Percentiles rank a stretch among this genome's conserved stretches.
Conservation (phyloP, 2,797 vertebrate species). For the Notolepis coatsorum region DNA sequence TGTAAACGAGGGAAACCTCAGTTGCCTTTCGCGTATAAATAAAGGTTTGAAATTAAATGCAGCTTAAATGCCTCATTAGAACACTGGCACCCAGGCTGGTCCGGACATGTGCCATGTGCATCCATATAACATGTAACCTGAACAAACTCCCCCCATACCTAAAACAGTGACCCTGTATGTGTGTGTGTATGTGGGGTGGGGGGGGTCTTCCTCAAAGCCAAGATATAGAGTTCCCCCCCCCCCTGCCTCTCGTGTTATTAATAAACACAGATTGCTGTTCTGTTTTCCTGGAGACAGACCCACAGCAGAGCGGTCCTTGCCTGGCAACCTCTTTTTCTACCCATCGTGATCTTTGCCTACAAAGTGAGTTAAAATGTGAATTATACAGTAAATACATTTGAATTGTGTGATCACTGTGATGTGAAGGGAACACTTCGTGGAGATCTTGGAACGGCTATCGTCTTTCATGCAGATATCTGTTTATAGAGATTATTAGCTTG, state of each 20-base stretch:
- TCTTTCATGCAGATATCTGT: background rate
- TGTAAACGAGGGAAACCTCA: no score
- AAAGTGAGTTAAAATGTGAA: constrained; percentile 57
- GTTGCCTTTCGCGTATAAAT: no score
- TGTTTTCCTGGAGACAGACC: constrained; percentile 68
- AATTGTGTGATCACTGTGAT: background rate
- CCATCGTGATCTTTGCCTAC: constrained; percentile 8
- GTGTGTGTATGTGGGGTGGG: constrained; percentile 36
- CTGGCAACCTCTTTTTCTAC: constrained; percentile 16
- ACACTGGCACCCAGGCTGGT: constrained; percentile 26
- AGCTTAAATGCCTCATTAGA: no score
- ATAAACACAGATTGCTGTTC: constrained; percentile 71
- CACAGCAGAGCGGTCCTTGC: constrained; percentile 28
- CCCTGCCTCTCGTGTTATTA: constrained; percentile 70
- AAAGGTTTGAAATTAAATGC: no score
- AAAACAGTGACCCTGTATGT: constrained; percentile 57
- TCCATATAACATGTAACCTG: constrained; percentile 51
- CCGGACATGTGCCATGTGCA: constrained; percentile 37
- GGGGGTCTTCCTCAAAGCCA: constrained; percentile 38
- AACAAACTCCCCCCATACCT: constrained; percentile 25
- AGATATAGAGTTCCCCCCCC: constrained; percentile 68
- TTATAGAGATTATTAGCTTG: background rate
- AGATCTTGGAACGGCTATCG: background rate
- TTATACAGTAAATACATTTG: background rate
- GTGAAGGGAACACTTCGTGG: background rate